A percentile compares a stretch with the other conserved stretches of the same genome.
Conservation (phyloP, 2,888 invertebrate genomes). For the Ectemnius cavifrons region DNA sequence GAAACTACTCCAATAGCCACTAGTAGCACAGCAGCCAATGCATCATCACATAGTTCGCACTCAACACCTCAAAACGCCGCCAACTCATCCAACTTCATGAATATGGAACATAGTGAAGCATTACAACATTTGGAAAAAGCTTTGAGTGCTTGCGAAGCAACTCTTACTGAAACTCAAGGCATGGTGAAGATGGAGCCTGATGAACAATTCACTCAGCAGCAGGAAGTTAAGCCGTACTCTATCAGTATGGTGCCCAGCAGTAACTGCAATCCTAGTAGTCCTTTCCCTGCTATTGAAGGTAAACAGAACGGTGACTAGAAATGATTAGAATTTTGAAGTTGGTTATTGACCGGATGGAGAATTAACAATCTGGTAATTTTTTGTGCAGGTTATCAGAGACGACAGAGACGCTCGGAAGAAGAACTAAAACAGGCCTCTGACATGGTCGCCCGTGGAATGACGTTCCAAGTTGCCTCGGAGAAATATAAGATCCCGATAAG, state of each 20-base stretch:
- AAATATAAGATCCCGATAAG: slow-evolving; percentile 93
- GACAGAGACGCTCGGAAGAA: slow-evolving; percentile 85
- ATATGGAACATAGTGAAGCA: slow-evolving; percentile 75
- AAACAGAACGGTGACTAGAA: slow-evolving; percentile 22
- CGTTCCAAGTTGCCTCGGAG: slow-evolving; percentile 92
- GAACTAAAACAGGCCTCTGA: slow-evolving; percentile 89
- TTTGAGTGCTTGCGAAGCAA: slow-evolving; percentile 75
- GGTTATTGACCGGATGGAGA: no score
- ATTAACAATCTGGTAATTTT: not conserved
- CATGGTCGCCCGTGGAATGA: slow-evolving; percentile 91
- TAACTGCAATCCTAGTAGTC: slow-evolving; percentile 73
- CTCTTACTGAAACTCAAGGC: slow-evolving; percentile 74
- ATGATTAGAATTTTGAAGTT: not conserved
- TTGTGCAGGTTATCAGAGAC: slow-evolving; percentile 74
- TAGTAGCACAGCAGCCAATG: slow-evolving; percentile 50
- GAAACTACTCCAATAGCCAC: slow-evolving; percentile 53
- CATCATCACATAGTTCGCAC: slow-evolving; percentile 52
- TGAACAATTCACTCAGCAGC: slow-evolving; percentile 73
- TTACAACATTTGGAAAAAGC: slow-evolving; percentile 76
- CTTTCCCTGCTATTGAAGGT: slow-evolving; percentile 77
- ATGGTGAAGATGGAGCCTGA: slow-evolving; percentile 77
- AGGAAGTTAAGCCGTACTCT: slow-evolving; percentile 73
- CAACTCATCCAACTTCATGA: slow-evolving; percentile 71
- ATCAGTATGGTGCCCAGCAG: slow-evolving; percentile 74
- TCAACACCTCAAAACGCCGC: slow-evolving; percentile 57